phyloP scores from a whole-genome alignment of 2,888 invertebrate species.

The Ypsolopha sequella region DNA sequence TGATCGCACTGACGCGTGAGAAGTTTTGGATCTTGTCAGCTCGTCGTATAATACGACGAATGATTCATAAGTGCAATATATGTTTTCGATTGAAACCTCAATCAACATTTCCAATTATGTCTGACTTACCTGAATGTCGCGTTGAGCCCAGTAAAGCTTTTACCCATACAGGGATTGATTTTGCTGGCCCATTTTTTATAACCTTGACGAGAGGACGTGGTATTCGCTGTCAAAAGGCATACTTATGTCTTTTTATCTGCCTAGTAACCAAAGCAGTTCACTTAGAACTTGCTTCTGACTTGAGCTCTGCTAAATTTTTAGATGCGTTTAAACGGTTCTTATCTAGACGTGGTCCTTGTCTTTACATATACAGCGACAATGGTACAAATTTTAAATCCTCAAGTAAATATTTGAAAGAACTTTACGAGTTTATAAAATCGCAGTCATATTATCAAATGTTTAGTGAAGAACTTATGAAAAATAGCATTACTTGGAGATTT shows the following conservation, averaged over 20 bases:
- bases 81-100: conserved; percentile 6
- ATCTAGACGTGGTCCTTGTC: too few relatives aligned
- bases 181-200: too few relatives aligned
- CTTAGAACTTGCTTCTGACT: too few relatives aligned
- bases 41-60: conserved; percentile 5
- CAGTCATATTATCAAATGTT: neutral
- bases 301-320: too few relatives aligned
- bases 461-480: neutral
- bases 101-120: conserved; percentile 6
- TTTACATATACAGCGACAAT: too few relatives aligned
- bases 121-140: conserved; percentile 5
- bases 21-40: conserved; percentile 9
- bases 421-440: neutral
- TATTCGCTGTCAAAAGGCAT: conserved; percentile 5
- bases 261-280: too few relatives aligned
- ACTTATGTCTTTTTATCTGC: conserved; percentile 3
- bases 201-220: conserved; percentile 4
- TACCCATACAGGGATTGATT: too few relatives aligned
- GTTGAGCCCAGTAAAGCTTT: conserved; percentile 4
- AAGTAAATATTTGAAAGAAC: neutral
- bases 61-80: conserved; percentile 3
- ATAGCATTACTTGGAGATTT: neutral
- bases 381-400: too few relatives aligned
- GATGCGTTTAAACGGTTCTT: too few relatives aligned
- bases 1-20: conserved; percentile 7